Base-by-base conservation (phyloP, 2,888 invertebrate genomes). In the Andrena fulva region DNA sequence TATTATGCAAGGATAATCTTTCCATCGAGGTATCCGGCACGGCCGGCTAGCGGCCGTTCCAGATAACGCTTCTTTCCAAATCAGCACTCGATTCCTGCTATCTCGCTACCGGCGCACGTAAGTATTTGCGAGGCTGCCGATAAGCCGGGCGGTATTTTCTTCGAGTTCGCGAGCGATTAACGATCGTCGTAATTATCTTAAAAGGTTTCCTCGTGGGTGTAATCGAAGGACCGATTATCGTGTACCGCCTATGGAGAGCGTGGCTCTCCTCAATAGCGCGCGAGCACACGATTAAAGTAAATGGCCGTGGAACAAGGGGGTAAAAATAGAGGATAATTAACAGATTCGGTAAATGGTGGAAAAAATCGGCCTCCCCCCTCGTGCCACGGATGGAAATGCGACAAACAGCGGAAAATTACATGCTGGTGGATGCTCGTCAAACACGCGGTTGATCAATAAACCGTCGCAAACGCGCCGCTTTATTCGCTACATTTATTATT, bases 171-270 rank as follows among this genome's bases (percentile, higher is more conserved):
- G 35, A 29, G 60, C 73, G 70, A 88, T 88, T 88, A 81, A 88
- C 81, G 74, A 64, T 48, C 64, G 31, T 59, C 71, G 62, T 84
- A 88, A 87, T 88, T 84, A 84, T 86, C 76, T 80, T 80, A 79
- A 88, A 78, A 82, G 79, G 78, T 59, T 81, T 54, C 72, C 77
- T 80, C 77, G 78, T 84, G 79, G 68, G 77, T 74, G 82, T 80
- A 75, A 82, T 86, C 74, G 77, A 73, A 77, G 80, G 48, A 71
- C 63, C 85, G 75, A 87, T 86, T 82, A 85, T 71, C 70, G 73
- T 69, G 60, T 66, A 70, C 82, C 79, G 69, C 72, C 81, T 70
- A 75, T 72, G 77, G 60, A 35, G 78, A 56, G 70, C 66, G 68
- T 60, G 77, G 62, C 56, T 87, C 63, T 84, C 70, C 72, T 80